phyloP scores from a whole-genome alignment of 92 coral and sea anemone species.

The Heteractis magnifica region DNA sequence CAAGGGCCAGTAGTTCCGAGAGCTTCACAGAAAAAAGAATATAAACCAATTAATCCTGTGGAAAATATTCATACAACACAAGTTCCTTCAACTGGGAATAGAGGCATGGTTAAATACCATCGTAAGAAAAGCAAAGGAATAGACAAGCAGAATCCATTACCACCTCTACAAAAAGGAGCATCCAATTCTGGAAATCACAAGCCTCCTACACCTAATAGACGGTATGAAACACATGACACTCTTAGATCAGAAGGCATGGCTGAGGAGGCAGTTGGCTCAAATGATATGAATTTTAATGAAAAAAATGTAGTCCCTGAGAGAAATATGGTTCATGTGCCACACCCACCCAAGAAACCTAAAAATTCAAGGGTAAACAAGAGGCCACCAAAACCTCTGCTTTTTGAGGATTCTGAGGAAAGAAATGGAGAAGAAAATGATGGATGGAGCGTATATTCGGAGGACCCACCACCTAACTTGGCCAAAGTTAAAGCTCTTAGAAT shows the following conservation, averaged over 20 bases:
- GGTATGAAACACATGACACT: conserved; percentile 69
- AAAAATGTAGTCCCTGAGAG: conserved; percentile 19
- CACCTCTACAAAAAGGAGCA: conserved; percentile 57
- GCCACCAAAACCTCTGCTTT: conserved; percentile 16
- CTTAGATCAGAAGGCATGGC: conserved; percentile 30
- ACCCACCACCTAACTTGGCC: conserved; percentile 64
- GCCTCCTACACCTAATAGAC: conserved; percentile 78
- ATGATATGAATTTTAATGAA: background rate
- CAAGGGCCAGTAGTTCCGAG: background rate
- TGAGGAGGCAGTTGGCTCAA: background rate
- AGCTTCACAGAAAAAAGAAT: conserved; percentile 16
- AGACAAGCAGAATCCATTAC: conserved; percentile 81
- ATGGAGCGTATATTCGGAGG: conserved; percentile 46
- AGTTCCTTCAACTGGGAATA: conserved; percentile 5
- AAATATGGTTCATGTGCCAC: conserved; percentile 15
- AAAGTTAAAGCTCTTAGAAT: conserved; percentile 66
- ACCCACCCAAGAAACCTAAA: conserved; percentile 31
- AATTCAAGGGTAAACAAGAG: conserved; percentile 12
- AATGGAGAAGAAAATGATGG: conserved; percentile 47
- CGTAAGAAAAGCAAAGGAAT: conserved; percentile 69
- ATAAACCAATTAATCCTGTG: background rate
- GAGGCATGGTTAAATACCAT: conserved; percentile 9
- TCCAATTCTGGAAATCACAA: conserved; percentile 35
- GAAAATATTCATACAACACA: background rate
- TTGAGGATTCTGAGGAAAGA: conserved; percentile 9